Percentiles rank a stretch among this genome's conserved stretches.
Conservation (phyloP, 2,888 invertebrate species). For the Polyommatus icarus region DNA sequence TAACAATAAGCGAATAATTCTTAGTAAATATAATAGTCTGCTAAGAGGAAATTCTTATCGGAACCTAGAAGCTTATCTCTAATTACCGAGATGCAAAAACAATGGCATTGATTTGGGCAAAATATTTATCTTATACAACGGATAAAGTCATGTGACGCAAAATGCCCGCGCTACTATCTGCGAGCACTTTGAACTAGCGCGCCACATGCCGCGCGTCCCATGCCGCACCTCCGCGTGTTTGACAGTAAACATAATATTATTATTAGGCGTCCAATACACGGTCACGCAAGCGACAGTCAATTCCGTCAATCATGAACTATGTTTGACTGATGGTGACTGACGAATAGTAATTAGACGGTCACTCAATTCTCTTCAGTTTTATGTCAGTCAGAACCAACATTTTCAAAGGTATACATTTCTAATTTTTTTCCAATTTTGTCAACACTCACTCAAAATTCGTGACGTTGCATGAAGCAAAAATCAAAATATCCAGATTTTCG, state of each 20-base stretch:
- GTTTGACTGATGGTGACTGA: too few relatives aligned
- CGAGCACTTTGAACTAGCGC: constrained; percentile 50
- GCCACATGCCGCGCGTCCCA: not conserved
- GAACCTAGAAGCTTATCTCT: not conserved
- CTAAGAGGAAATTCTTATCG: constrained; percentile 20
- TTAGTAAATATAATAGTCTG: not conserved
- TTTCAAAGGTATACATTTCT: too few relatives aligned
- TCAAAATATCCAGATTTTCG: too few relatives aligned
- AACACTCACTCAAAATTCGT: too few relatives aligned
- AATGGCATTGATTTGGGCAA: constrained; percentile 11
- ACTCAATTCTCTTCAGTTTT: too few relatives aligned
- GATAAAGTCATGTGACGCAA: constrained; percentile 49
- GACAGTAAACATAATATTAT: not conserved
- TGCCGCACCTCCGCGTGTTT: not conserved
- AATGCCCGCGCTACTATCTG: constrained; percentile 47
- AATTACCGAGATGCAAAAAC: constrained; percentile 2
- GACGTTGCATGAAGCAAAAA: too few relatives aligned
- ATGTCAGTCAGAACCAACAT: too few relatives aligned
- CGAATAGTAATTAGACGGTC: too few relatives aligned
- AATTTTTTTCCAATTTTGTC: too few relatives aligned
- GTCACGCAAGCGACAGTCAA: too few relatives aligned
- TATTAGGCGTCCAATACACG: too few relatives aligned
- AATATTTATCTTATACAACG: constrained; percentile 23
- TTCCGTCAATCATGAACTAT: too few relatives aligned
- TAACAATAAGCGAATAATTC: not conserved